Base-by-base conservation (phyloP, 2,888 invertebrate genomes). In the Eupithecia subumbrata region DNA sequence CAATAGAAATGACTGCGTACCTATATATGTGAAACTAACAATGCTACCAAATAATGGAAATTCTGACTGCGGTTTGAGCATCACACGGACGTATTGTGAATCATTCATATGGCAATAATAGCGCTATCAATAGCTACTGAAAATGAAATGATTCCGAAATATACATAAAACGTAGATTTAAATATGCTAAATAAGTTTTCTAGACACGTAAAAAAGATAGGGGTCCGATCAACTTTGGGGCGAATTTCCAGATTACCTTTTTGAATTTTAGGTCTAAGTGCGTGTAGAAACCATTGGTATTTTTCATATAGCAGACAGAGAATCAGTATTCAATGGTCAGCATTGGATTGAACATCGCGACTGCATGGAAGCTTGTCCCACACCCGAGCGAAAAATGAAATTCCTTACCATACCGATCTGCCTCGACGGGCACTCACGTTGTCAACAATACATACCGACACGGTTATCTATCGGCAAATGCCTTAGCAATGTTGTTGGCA, bases 261-360 rank as follows among this genome's bases (percentile, higher is more conserved):
- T 37, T 52, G 40, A 45, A 37, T 34, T 18, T 67, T 64, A 71
- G 37, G 67, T 56, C 34, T 14, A 18, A 18, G 69, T 68, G 71
- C 37, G 73, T 68, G 72, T 56, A 67, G 48, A 71, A 60, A 40
- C 22, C 45, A 18, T 64, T 37, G 77, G 78, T 71, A 78, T 79
- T 77, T 73, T 74, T 76, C 74, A 79, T 81, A 80, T 40, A 40
- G 78, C 69, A 78, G 82, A 81, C 82, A 82, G 82, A 78, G 84
- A 87, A 90, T 91, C 88, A 87, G 89, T 91, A 91, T 91, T 89
- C 90, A 85, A 82, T 83, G 83, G 84, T 86, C 85, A 85, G 80
- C 80, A 83, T 83, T 83, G 86, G 87, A 90, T 87, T 87, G 85
- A 89, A 88, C 86, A 86, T 85, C 84, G 83, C 86, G 85, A 83